A percentile compares a stretch with the other conserved stretches of the same genome.
These are phyloP conservation scores for Salticus scenicus DNA, from an alignment of 2,888 invertebrate species.

Conservation along the genomic window DNA sequence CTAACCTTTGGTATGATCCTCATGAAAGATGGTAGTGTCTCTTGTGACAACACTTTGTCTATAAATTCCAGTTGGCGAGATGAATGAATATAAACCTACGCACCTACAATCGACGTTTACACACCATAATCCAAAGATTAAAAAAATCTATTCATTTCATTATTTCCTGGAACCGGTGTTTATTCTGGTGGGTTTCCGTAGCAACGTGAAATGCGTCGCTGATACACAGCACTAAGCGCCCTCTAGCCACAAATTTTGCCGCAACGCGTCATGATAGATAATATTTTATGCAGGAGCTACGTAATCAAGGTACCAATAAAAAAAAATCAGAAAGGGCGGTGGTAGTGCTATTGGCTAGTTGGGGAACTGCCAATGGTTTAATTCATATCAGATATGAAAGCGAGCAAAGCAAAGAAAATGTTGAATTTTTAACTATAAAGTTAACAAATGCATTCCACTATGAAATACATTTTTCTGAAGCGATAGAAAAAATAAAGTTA, in stretches of 20 bases:
- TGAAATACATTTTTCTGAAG: too few relatives aligned
- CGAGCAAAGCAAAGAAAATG: background rate
- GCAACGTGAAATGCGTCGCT: slow-evolving; percentile 59
- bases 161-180: slow-evolving; percentile 66
- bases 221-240: slow-evolving; percentile 50
- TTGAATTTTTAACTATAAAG: too few relatives aligned
- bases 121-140: slow-evolving; percentile 35
- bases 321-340: slow-evolving; percentile 1
- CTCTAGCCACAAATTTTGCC: slow-evolving; percentile 59
- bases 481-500: too few relatives aligned
- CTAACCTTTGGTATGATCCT: slow-evolving; percentile 4
- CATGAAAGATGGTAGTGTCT: background rate
- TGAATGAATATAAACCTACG: slow-evolving; percentile 46
- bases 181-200: slow-evolving; percentile 63
- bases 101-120: slow-evolving; percentile 47
- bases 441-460: too few relatives aligned
- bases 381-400: background rate
- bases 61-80: slow-evolving; percentile 22
- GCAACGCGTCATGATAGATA: slow-evolving; percentile 57
- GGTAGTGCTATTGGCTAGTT: slow-evolving; percentile 3
- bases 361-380: background rate
- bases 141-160: slow-evolving; percentile 59
- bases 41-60: background rate
- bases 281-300: slow-evolving; percentile 65
- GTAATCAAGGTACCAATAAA: slow-evolving; percentile 51